Conservation (phyloP, 2,113 vertebrate genomes). For the Rhegmatorhina hoffmannsi region DNA sequence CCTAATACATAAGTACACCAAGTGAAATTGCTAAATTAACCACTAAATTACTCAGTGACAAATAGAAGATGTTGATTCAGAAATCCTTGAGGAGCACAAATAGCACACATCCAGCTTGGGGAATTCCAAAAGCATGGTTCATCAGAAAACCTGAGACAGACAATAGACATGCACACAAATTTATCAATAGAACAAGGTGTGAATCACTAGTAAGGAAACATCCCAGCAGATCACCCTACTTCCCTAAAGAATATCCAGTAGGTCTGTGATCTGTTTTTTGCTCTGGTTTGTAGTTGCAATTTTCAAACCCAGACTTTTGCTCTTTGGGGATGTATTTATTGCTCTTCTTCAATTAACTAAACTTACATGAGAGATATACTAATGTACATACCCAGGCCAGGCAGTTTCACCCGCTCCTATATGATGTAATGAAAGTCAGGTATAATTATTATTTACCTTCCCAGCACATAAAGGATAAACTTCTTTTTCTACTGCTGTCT, state of each 20-base stretch:
- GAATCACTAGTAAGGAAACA: neutral
- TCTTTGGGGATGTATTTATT: neutral
- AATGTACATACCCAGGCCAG: neutral
- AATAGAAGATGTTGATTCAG: neutral
- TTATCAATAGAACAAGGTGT: neutral
- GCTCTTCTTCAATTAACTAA: neutral
- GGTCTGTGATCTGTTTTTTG: neutral
- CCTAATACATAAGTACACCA: neutral
- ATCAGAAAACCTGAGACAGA: neutral
- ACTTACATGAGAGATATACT: neutral
- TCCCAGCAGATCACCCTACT: neutral
- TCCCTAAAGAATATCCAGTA: neutral
- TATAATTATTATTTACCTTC: neutral
- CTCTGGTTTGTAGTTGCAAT: neutral
- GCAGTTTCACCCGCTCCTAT: neutral
- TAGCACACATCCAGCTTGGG: fast-evolving
- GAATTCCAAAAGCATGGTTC: neutral
- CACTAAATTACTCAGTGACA: neutral
- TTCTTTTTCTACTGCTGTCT: neutral
- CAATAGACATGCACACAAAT: neutral
- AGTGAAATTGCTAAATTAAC: neutral
- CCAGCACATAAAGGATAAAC: neutral
- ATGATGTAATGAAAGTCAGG: neutral
- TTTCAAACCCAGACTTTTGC: neutral
- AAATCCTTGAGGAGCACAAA: neutral